These are phyloP conservation scores for Acipenser oxyrinchus DNA, from an alignment of 2,797 vertebrate species.

Conservation along the genomic window DNA sequence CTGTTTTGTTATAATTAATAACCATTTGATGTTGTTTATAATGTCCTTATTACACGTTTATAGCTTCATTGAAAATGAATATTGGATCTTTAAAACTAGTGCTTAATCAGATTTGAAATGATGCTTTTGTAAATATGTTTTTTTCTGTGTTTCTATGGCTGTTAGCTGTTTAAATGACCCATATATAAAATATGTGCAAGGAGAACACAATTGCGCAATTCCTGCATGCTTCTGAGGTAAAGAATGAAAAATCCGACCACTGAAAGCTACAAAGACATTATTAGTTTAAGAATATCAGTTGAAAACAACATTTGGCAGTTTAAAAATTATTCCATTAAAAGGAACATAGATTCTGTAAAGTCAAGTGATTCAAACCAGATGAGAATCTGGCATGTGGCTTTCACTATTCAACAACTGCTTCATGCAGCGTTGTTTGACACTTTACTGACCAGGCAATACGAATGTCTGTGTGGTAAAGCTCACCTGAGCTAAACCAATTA, in stretches of 20 bases:
- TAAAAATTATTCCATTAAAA: conserved; percentile 52
- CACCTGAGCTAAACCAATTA: conserved; percentile 42
- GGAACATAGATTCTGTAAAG: conserved; percentile 36
- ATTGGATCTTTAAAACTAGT: too few species aligned
- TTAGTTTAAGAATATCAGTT: conserved; percentile 35
- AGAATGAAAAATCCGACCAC: conserved; percentile 34
- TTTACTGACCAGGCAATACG: conserved; percentile 27
- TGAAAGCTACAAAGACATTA: conserved; percentile 37
- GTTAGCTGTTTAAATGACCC: too few species aligned
- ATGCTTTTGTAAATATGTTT: too few species aligned
- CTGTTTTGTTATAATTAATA: too few species aligned
- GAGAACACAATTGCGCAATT: conserved; percentile 38
- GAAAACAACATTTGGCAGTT: conserved; percentile 34
- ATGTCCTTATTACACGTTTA: too few species aligned
- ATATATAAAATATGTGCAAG: too few species aligned
- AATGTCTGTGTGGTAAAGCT: conserved; percentile 30
- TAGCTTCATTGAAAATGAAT: too few species aligned
- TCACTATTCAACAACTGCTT: conserved; percentile 30
- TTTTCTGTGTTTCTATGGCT: too few species aligned
- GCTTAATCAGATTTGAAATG: too few species aligned
- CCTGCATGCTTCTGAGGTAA: conserved; percentile 29
- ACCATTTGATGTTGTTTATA: too few species aligned
- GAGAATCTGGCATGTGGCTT: conserved; percentile 36
- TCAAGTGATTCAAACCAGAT: conserved; percentile 69
- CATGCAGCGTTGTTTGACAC: conserved; percentile 30